These are phyloP conservation scores for Desmophyllum pertusum DNA, from an alignment of 92 coral and sea anemone species.

Conservation along the genomic window DNA sequence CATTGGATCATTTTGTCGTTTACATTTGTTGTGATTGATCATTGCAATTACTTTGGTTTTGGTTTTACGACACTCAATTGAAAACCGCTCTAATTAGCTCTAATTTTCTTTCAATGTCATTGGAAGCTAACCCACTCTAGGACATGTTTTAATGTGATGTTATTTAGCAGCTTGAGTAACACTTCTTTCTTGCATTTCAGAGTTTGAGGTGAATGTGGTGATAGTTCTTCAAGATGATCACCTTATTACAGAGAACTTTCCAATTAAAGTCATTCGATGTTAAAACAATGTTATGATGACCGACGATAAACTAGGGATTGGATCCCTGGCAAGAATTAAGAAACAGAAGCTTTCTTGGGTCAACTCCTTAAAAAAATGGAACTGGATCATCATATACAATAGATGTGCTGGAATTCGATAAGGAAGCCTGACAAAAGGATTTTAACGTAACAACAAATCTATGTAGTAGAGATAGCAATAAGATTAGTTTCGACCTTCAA, in stretches of 20 bases:
- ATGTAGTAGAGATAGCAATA: not conserved
- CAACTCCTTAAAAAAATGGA: not conserved
- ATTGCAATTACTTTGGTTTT: no score
- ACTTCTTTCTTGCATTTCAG: conserved; percentile 46
- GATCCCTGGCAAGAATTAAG: not conserved
- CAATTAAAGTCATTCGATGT: conserved; percentile 79
- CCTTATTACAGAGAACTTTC: conserved; percentile 97
- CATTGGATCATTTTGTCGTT: no score
- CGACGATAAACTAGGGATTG: not conserved
- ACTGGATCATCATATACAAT: not conserved
- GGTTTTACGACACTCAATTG: no score
- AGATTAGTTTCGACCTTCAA: no score
- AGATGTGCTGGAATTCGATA: not conserved
- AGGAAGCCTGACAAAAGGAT: not conserved
- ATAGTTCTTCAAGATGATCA: conserved; percentile 94
- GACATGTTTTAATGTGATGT: no score
- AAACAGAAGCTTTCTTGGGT: not conserved
- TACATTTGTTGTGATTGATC: no score
- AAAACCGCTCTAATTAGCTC: no score
- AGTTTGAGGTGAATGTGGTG: conserved; percentile 94
- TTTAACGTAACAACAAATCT: not conserved
- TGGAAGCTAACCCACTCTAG: no score
- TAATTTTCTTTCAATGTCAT: no score
- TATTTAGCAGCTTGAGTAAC: not conserved
- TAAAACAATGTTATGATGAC: conserved; percentile 6